Percentiles rank a stretch among this genome's conserved stretches.
Evolutionary conservation across 2,797 vertebrate species (phyloP).

Genomic region (Scomberomorus guttatus): DNA sequence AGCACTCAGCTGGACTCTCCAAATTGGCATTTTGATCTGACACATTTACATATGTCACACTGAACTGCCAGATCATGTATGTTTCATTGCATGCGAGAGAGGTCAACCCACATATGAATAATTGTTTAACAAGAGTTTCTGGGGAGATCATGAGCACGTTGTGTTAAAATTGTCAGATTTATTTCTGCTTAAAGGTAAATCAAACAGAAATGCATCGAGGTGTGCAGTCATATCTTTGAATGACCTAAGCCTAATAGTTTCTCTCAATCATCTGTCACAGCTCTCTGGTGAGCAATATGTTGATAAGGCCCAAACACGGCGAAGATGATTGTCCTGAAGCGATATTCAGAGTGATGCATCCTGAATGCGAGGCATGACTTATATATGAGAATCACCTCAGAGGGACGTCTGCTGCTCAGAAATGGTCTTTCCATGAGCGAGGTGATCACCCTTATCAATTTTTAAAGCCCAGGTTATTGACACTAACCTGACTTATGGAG

Average conservation of each 20-base stretch:
- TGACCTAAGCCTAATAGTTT: conserved; percentile 53
- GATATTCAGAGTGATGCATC: conserved; percentile 52
- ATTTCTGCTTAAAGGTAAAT: conserved; percentile 54
- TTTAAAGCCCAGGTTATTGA: conserved; percentile 86
- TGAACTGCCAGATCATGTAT: conserved; percentile 34
- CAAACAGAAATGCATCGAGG: conserved; percentile 36
- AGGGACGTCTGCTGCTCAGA: conserved; percentile 53
- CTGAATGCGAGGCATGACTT: conserved; percentile 64
- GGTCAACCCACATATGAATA: conserved; percentile 40
- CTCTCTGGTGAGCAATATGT: conserved; percentile 50
- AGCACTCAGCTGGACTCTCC: conserved; percentile 72
- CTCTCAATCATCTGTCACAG: conserved; percentile 48
- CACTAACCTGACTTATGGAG: conserved; percentile 83
- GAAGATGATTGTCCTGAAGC: conserved; percentile 57
- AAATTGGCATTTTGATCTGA: conserved; percentile 78
- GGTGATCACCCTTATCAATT: conserved; percentile 83
- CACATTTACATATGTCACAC: conserved; percentile 72
- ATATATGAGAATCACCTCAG: conserved; percentile 71
- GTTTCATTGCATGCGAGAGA: conserved; percentile 31
- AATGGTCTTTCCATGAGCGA: conserved; percentile 68
- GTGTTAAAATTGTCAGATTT: conserved; percentile 42
- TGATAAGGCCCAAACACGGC: conserved; percentile 55
- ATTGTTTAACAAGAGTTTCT: conserved; percentile 38
- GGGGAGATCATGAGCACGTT: not conserved
- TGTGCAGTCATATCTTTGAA: conserved; percentile 42